Percentiles rank a stretch among this genome's conserved stretches.
These are phyloP conservation scores for Drosophila mimica DNA, from an alignment of 2,888 invertebrate species.

Conservation along the genomic window DNA sequence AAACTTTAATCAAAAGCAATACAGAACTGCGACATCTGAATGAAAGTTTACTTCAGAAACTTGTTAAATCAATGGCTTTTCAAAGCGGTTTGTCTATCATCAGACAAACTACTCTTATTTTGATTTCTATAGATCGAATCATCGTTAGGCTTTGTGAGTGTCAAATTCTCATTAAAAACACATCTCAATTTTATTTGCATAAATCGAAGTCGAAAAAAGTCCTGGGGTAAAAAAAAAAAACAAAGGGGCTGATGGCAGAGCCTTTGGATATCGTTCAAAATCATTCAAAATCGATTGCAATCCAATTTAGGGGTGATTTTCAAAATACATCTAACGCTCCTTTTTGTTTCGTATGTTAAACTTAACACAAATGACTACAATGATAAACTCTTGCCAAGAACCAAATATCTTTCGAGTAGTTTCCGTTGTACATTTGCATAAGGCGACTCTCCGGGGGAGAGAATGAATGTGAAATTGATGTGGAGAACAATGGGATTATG, in stretches of 20 bases:
- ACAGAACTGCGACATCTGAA: not conserved
- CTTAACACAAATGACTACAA: slow-evolving; percentile 29
- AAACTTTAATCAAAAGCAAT: slow-evolving; percentile 1
- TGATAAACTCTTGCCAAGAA: slow-evolving; percentile 33
- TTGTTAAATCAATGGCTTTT: slow-evolving; percentile 31
- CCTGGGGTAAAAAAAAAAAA: slow-evolving; percentile 15
- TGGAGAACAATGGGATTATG: slow-evolving; percentile 56
- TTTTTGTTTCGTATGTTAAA: slow-evolving; percentile 23
- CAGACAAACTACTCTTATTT: slow-evolving; percentile 19
- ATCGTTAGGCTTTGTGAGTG: slow-evolving; percentile 33
- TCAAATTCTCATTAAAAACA: slow-evolving; percentile 68
- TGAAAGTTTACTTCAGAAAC: slow-evolving; percentile 4
- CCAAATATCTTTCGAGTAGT: slow-evolving; percentile 2
- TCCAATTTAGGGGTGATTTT: slow-evolving; percentile 66
- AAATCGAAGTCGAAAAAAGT: slow-evolving; percentile 51
- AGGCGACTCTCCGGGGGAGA: not conserved
- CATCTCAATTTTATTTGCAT: slow-evolving; percentile 71
- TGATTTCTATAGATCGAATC: slow-evolving; percentile 38
- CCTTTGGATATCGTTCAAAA: slow-evolving; percentile 16
- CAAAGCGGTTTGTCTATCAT: not conserved
- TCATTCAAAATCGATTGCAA: slow-evolving; percentile 66
- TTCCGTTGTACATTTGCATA: slow-evolving; percentile 6
- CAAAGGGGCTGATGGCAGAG: slow-evolving; percentile 2
- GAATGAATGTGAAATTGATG: slow-evolving; percentile 10
- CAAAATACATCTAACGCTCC: slow-evolving; percentile 33